Conservation (phyloP, 2,797 vertebrate genomes). For the Tokudaia tokunoshimensis region DNA sequence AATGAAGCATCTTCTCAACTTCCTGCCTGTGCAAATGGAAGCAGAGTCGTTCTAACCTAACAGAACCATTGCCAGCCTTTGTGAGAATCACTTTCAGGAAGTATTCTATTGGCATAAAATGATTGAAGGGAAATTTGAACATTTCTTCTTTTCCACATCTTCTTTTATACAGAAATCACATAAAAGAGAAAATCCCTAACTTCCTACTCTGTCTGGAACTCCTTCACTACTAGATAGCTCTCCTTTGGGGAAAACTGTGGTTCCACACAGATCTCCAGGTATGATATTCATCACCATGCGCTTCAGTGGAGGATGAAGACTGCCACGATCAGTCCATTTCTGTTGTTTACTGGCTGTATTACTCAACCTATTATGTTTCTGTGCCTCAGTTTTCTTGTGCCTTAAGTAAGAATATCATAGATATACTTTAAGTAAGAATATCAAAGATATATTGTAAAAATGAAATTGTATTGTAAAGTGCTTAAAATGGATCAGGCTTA, state of each 20-base stretch:
- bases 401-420: background rate
- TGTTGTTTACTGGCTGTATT: background rate
- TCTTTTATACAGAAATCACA: background rate
- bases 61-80: background rate
- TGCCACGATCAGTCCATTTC: background rate
- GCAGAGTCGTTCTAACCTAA: background rate
- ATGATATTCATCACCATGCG: background rate
- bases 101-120: slow-evolving; percentile 6
- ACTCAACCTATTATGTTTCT: background rate
- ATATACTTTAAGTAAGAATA: background rate
- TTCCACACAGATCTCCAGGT: background rate
- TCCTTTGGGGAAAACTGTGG: background rate
- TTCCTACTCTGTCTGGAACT: background rate
- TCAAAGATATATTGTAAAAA: background rate
- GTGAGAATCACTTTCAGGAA: slow-evolving; percentile 11
- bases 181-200: background rate
- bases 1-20: background rate
- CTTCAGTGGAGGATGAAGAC: background rate
- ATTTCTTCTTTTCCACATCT: background rate
- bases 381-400: background rate
- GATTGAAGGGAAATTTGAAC: background rate
- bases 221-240: background rate
- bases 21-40: background rate
- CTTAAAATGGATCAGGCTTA: background rate
- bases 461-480: background rate